Base-by-base conservation (phyloP, 2,797 vertebrate genomes). In the Salarias fasciatus region DNA sequence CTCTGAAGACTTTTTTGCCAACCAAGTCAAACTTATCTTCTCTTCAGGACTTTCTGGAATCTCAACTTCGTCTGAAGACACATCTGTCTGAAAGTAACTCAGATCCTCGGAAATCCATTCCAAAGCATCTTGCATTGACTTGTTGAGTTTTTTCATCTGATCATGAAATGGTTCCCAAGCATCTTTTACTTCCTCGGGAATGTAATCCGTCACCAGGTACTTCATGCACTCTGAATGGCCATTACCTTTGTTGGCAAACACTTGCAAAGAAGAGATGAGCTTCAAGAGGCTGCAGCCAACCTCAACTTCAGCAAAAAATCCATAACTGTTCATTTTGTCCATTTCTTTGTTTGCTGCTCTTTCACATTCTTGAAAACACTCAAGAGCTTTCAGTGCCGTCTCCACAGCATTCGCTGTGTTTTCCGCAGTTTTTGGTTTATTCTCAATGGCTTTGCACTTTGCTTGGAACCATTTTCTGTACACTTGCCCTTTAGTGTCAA, bases 401-500 rank as follows among this genome's bases (percentile, higher is more conserved):
- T 82, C 55, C 31, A 95, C 88, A 24, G 91, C 90, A 47, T 86
- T 53, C 29, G 75, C 75, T 36, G 60, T 85, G 5, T 42, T 86
- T 59, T 90, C 76, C 0, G 75, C 59, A 0, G 86, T 91, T 51
- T 86, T 86, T 1, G 69, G 70, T 35, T 89, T 85, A 31, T 60
- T 73, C 3, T 92, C 89, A 11, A 94, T 50, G 6, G 68, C 14
- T 71, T 82, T 90, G 7, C 43, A 81, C 62, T 83, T 89, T 1
- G 83, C 87, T 69, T 43, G 42, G 44, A 95, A 94, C 94, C 93
- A 94, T 69, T 69, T 93, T 53, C 6, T 93, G 53, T 94, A 94
- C 8, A 96, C 94, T 12, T 95, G 94, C 0, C 94, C 95, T 82
- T 92, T 94, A 60, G 94, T 96, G 68, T 96, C 90, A 1, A 95